Percentiles rank a stretch among this genome's conserved stretches.
Evolutionary conservation across 2,113 vertebrate genomes (phyloP).

Genomic region (Heterotis niloticus): DNA sequence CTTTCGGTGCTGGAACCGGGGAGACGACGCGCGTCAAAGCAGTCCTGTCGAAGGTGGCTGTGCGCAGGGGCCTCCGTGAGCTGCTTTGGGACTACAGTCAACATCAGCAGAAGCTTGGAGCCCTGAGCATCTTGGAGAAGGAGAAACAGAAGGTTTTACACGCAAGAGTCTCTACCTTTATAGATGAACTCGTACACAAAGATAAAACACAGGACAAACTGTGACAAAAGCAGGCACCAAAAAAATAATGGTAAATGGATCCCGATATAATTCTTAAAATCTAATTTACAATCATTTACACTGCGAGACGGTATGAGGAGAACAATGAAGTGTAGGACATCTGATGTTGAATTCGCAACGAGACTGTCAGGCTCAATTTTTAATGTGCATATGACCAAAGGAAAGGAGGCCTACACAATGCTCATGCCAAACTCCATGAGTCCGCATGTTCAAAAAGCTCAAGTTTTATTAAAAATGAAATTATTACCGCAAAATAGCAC

Average conservation of each 20-base stretch:
- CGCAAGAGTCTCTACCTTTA: constrained; percentile 27
- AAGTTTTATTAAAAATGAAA: too few species aligned
- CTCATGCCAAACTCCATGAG: too few species aligned
- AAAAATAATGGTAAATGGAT: not conserved
- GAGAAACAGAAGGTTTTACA: constrained; percentile 19
- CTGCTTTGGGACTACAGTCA: constrained; percentile 24
- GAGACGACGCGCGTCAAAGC: not conserved
- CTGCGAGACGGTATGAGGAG: not conserved
- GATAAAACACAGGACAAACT: not conserved
- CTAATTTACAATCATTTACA: not conserved
- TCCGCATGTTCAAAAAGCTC: too few species aligned
- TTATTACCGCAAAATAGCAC: too few species aligned
- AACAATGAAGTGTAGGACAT: not conserved
- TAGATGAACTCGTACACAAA: not conserved
- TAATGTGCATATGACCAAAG: not conserved
- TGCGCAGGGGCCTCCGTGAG: constrained; percentile 16
- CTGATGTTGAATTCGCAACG: too few species aligned
- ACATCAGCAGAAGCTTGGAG: not conserved
- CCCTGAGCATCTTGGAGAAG: not conserved
- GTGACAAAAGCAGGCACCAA: not conserved
- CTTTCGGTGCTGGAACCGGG: too few species aligned
- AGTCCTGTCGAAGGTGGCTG: constrained; percentile 19
- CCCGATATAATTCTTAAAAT: not conserved
- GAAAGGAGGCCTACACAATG: too few species aligned
- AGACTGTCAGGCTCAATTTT: too few species aligned